phyloP scores from a whole-genome alignment of 2,888 invertebrate species.

The Aphodius granarius region DNA sequence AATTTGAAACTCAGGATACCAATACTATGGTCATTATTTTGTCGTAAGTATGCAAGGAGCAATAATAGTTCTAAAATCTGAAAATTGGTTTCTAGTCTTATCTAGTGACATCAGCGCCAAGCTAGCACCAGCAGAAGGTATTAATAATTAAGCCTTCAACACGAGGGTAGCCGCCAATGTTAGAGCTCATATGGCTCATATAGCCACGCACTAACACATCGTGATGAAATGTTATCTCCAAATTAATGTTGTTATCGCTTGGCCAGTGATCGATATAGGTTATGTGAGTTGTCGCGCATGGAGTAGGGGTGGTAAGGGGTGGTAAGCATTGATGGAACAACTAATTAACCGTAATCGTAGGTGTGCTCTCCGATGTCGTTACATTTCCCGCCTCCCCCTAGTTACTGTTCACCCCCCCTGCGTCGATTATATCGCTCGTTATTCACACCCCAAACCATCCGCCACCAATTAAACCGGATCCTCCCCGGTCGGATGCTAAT shows the following conservation, averaged over 20 bases:
- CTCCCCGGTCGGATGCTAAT: background rate
- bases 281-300: background rate
- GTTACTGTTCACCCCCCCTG: background rate
- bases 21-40: too few relatives aligned
- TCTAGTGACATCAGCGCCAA: too few relatives aligned
- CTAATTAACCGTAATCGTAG: background rate
- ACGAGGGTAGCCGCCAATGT: too few relatives aligned
- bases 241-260: background rate
- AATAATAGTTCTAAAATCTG: too few relatives aligned
- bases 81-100: too few relatives aligned
- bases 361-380: background rate
- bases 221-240: background rate
- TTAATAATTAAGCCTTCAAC: too few relatives aligned
- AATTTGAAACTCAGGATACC: too few relatives aligned
- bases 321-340: background rate
- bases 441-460: background rate
- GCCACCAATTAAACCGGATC: background rate
- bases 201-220: too few relatives aligned
- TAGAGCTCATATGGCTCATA: too few relatives aligned
- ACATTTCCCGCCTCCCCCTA: background rate
- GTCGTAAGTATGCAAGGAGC: too few relatives aligned
- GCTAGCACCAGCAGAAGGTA: too few relatives aligned
- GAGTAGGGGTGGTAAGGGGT: background rate
- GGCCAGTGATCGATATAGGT: background rate
- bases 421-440: background rate